Evolutionary conservation across 2,113 vertebrate species (phyloP), one percentile per base, ranked within the genome.

Genomic region (Mobula hypostoma): DNA sequence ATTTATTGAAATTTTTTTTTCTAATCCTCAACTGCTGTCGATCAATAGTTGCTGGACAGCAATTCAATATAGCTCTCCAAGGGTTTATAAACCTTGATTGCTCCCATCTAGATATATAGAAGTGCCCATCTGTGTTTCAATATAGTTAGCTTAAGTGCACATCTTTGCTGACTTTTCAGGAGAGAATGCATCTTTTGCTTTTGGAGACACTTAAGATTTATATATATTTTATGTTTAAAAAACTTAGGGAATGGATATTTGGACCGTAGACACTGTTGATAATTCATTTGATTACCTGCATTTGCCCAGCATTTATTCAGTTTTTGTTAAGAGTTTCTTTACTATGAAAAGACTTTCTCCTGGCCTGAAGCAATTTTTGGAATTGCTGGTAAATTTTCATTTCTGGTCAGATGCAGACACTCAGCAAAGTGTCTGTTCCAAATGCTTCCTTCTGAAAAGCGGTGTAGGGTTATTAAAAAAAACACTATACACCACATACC

Each of bases 1-100:
- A 93, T 93, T 72, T 74, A 56, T 56, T 76, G 91, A 93, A 93
- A 93, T n/a, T 40, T 93, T n/a, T 40, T 93, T 40, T 72, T 76
- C 70, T 56, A 24, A 93, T 76, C 91, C 56, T 93, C 91, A 24
- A 56, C 11, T 2, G 7, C 9, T 27, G 40, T 14, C 11, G 36
- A 93, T 93, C 91, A 93, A 93, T 93, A 72, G 24, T 66, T n/a
- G 21, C 61, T 6, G n/a, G 61, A 19, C 61, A 66, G 61, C 7
- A 17, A 74, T 74, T 48, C 21, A 2, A 93, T 74, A 76, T 93
- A 48, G 70, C 19, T 93, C 91, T 29, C 91, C 0, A 17, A 40
- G 91, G 91, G 48, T 4, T 27, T 48, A 76, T 93, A 56, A 48
- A 48, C 91, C 91, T 29, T 56, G 70, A 32, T 4, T 74, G 91